A percentile compares a stretch with the other conserved stretches of the same genome.
These are phyloP conservation scores for Alethe castanea DNA, from an alignment of 2,113 vertebrate species.

Conservation along the genomic window DNA sequence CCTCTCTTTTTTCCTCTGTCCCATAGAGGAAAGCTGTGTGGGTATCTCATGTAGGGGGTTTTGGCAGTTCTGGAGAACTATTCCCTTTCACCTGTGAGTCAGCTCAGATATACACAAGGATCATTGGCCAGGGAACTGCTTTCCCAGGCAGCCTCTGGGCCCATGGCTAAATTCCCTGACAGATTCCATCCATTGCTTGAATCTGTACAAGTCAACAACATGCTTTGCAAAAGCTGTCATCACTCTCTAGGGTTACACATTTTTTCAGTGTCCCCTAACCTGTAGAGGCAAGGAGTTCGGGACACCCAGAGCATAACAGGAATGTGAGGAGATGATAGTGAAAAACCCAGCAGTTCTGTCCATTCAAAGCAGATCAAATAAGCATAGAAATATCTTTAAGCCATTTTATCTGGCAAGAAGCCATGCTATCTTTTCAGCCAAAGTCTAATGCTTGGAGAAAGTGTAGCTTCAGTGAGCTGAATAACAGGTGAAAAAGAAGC, in stretches of 20 bases:
- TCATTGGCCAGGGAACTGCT: background rate
- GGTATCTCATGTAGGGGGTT: background rate
- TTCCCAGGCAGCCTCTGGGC: background rate
- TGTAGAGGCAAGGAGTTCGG: conserved; percentile 12
- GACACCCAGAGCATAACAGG: background rate
- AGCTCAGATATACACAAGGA: background rate
- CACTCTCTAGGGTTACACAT: conserved; percentile 16
- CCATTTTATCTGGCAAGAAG: conserved; percentile 23
- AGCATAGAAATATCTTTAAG: conserved; percentile 13
- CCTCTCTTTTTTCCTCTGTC: background rate
- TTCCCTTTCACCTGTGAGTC: background rate
- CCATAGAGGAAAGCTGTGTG: background rate
- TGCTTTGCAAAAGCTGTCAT: conserved; percentile 33
- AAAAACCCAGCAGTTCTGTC: background rate
- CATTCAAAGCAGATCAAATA: conserved; percentile 14
- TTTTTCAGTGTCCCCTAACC: conserved; percentile 47
- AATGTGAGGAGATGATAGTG: background rate
- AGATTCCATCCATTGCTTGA: background rate
- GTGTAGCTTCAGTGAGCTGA: background rate
- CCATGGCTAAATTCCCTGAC: background rate
- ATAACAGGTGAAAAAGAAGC: conserved; percentile 1
- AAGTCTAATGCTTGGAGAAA: background rate
- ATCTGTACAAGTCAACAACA: background rate
- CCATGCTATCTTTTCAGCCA: background rate
- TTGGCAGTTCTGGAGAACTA: background rate